Conservation (phyloP, 2,797 vertebrate genomes). For the Helostoma temminkii region DNA sequence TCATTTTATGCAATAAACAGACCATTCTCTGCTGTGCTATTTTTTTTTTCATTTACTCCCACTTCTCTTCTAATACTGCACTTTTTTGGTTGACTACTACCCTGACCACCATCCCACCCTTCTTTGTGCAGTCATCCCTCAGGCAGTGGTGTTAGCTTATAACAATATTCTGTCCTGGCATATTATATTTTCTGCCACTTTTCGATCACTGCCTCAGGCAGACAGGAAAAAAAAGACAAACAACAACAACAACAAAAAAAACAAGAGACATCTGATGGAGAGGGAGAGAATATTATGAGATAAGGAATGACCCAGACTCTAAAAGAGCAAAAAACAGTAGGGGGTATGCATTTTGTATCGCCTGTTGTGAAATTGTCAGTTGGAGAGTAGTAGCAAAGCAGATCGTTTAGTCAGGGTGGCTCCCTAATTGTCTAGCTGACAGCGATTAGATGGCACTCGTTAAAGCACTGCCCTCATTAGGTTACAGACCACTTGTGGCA, state of each 20-base stretch:
- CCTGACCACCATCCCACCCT: neutral
- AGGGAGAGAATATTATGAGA: conserved; percentile 17
- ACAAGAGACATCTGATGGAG: conserved; percentile 34
- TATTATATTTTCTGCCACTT: conserved; percentile 46
- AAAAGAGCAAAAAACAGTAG: conserved; percentile 33
- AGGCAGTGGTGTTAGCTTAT: conserved; percentile 47
- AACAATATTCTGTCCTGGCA: conserved; percentile 45
- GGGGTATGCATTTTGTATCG: conserved; percentile 12
- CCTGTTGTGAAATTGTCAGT: conserved; percentile 45
- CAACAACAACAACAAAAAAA: too few relatives aligned
- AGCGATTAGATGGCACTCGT: conserved; percentile 70
- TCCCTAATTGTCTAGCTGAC: conserved; percentile 65
- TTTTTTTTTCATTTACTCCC: conserved; percentile 7
- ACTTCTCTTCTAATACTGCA: neutral
- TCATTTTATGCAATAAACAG: neutral
- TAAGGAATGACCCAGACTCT: conserved; percentile 21
- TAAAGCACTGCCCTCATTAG: conserved; percentile 64
- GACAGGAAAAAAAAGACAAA: conserved; percentile 17
- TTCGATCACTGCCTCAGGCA: conserved; percentile 51
- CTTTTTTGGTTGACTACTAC: neutral
- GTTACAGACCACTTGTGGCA: conserved; percentile 37
- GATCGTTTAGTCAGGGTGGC: conserved; percentile 41
- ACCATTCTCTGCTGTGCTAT: neutral
- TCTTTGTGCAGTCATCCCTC: conserved; percentile 33
- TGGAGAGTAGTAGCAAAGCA: conserved; percentile 41